Percentiles rank a stretch among this genome's conserved stretches.
Conservation (phyloP, 2,888 invertebrate species). For the Meiosimyza decipiens region DNA sequence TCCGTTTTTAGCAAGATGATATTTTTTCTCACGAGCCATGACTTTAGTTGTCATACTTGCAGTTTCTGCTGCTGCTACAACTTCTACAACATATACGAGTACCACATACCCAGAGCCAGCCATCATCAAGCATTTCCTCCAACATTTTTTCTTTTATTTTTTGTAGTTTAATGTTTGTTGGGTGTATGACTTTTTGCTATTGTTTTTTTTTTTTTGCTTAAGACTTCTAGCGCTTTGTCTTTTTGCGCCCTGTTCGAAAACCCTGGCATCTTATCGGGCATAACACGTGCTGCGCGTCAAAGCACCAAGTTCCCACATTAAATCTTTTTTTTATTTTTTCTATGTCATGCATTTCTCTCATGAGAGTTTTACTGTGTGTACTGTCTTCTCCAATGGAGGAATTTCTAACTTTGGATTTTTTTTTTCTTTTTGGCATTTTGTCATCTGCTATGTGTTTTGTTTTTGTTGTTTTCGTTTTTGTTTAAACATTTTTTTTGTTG, state of each 20-base stretch:
- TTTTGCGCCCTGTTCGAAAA: no score
- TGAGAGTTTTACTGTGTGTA: no score
- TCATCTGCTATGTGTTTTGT: not conserved
- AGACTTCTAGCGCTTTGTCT: no score
- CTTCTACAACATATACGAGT: no score
- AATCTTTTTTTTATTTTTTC: slow-evolving; percentile 42
- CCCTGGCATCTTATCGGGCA: slow-evolving; percentile 14
- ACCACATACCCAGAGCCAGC: not conserved
- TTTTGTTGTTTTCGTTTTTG: not conserved
- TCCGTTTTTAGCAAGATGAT: no score
- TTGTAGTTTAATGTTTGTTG: no score
- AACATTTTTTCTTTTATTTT: not conserved
- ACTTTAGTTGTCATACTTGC: no score
- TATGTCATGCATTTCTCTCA: no score
- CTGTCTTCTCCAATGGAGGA: no score
- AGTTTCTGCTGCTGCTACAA: no score
- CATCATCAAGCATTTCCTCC: not conserved
- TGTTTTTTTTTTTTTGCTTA: no score
- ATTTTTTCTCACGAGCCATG: no score
- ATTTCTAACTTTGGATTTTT: not conserved
- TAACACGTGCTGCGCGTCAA: slow-evolving; percentile 53
- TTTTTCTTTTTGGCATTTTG: not conserved
- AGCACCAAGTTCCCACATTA: slow-evolving; percentile 50
- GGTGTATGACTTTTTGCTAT: slow-evolving; percentile 4
- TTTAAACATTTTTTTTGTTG: not conserved